Evolutionary conservation across 2,888 invertebrate genomes (phyloP).

Genomic region (Psylliodes chrysocephalus): DNA sequence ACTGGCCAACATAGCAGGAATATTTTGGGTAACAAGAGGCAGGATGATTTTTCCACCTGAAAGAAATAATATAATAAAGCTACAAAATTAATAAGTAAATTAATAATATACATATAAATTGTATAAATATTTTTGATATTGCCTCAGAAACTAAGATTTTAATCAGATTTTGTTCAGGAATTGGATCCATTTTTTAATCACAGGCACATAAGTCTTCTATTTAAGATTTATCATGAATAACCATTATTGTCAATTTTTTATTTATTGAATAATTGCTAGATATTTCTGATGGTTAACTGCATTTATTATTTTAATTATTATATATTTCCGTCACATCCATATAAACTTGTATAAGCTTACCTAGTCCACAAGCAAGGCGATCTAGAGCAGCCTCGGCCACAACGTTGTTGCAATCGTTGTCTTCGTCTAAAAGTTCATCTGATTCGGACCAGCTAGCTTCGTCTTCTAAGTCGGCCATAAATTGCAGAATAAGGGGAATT

Average conservation of each 20-base stretch:
- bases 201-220: too few species aligned
- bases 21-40: constrained; percentile 82
- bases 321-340: too few species aligned
- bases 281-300: too few species aligned
- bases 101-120: background rate
- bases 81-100: background rate
- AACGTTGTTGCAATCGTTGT: constrained; percentile 93
- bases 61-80: background rate
- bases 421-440: constrained; percentile 91
- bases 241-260: too few species aligned
- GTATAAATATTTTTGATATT: too few species aligned
- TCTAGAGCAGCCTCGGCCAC: constrained; percentile 97
- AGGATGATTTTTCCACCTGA: constrained; percentile 79
- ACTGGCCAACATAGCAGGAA: constrained; percentile 88
- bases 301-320: too few species aligned
- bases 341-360: too few species aligned
- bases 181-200: constrained; percentile 38
- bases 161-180: constrained; percentile 18
- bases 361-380: constrained; percentile 96
- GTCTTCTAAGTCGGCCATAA: constrained; percentile 96
- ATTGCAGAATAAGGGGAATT: constrained; percentile 87
- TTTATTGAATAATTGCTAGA: too few species aligned
- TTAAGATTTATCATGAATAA: too few species aligned
- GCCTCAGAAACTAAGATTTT: background rate
- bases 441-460: constrained; percentile 89